Percentiles rank a stretch among this genome's conserved stretches.
Conservation (phyloP, 1,140 invertebrate species). For the Conopomorpha cramerella region DNA sequence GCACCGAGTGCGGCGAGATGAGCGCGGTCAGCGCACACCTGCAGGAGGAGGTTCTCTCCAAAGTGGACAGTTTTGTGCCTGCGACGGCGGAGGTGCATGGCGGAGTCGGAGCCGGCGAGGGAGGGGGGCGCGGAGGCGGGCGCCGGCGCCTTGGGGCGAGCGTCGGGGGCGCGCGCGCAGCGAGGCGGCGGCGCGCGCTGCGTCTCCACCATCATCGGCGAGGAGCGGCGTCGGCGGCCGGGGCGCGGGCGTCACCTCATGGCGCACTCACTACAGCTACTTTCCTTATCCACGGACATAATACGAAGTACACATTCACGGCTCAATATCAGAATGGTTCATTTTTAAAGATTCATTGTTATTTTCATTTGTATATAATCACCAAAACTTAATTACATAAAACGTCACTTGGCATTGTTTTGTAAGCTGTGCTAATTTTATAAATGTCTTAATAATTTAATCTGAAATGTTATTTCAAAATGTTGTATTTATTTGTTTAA, state of each 20-base stretch:
- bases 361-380: no score
- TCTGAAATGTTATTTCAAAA: no score
- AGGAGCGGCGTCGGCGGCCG: slow-evolving; percentile 51
- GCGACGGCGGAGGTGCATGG: slow-evolving; percentile 63
- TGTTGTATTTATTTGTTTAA: no score
- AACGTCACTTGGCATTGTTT: no score
- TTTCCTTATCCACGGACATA: no score
- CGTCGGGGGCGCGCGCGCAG: slow-evolving; percentile 45
- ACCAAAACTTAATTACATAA: no score
- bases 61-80: slow-evolving; percentile 78
- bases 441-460: no score
- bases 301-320: no score
- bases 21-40: slow-evolving; percentile 67
- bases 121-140: slow-evolving; percentile 40
- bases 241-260: slow-evolving; percentile 51
- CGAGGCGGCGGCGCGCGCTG: slow-evolving; percentile 51
- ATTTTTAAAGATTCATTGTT: no score
- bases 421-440: no score
- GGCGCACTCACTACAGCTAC: no score
- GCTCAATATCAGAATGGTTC: no score
- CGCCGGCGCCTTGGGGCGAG: slow-evolving; percentile 26
- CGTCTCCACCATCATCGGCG: slow-evolving; percentile 60
- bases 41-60: slow-evolving; percentile 70
- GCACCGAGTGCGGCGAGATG: slow-evolving; percentile 51
- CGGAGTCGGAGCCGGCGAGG: slow-evolving; percentile 51